phyloP scores from a whole-genome alignment of 2,113 vertebrate species.

The Hiodon tergisus region DNA sequence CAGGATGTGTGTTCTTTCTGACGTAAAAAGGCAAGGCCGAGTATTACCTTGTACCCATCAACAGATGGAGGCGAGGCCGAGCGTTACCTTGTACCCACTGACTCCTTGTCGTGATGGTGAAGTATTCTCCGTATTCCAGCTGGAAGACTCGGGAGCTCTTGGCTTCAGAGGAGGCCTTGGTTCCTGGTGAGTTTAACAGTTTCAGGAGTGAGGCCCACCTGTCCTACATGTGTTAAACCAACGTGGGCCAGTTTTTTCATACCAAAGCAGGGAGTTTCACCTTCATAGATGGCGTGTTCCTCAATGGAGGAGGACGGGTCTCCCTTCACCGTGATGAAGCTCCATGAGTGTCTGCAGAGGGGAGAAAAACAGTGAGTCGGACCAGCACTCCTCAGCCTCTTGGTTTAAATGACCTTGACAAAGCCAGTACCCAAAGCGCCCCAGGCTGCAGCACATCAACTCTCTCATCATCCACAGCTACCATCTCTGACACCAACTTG shows the following conservation, averaged over 20 bases:
- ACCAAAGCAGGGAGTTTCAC: slow-evolving; percentile 50
- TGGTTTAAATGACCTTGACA: no score
- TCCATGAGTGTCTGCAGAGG: slow-evolving; percentile 82
- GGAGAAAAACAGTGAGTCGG: not conserved
- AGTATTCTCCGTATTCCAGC: slow-evolving; percentile 71
- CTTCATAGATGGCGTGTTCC: slow-evolving; percentile 84
- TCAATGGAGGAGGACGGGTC: slow-evolving; percentile 73
- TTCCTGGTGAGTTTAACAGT: slow-evolving; percentile 60
- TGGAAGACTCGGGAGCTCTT: slow-evolving; percentile 70
- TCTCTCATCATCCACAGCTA: no score
- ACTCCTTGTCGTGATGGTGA: slow-evolving; percentile 76
- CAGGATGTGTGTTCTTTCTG: not conserved
- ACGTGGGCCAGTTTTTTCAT: not conserved
- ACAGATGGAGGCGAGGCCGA: not conserved
- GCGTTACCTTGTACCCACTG: slow-evolving; percentile 91
- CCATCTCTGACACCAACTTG: no score
- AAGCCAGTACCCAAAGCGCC: no score
- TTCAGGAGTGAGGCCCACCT: not conserved
- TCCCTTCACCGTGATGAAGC: slow-evolving; percentile 84
- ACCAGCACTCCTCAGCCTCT: not conserved
- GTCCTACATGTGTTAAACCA: not conserved
- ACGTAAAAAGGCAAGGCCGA: not conserved
- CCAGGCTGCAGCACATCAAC: no score
- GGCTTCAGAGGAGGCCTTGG: slow-evolving; percentile 75
- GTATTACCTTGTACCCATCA: not conserved